Percentiles rank a stretch among this genome's conserved stretches.
Evolutionary conservation across 1,140 invertebrate species (phyloP).

Genomic region (Drosophila orena): DNA sequence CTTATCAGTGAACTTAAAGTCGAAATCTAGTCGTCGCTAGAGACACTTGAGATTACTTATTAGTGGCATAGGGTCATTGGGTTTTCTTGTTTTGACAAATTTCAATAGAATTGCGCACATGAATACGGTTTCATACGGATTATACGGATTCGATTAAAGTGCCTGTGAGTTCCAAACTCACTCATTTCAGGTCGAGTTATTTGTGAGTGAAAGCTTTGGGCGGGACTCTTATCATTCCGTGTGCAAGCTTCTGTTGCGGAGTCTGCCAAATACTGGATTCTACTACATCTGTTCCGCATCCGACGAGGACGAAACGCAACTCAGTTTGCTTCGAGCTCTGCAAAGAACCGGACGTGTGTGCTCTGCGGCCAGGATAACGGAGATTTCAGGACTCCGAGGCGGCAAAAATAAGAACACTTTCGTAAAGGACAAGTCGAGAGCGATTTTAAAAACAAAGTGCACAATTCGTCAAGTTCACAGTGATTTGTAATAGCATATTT

Average conservation of each 20-base stretch:
- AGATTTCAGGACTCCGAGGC: conserved; percentile 27
- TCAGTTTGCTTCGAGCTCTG: conserved; percentile 70
- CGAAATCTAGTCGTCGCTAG: too few species aligned
- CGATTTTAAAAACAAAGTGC: conserved; percentile 4
- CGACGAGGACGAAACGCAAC: conserved; percentile 25
- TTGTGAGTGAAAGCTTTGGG: conserved; percentile 23
- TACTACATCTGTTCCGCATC: conserved; percentile 42
- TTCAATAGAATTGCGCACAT: conserved; percentile 29
- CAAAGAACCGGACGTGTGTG: conserved; percentile 68
- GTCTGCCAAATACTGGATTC: conserved; percentile 23
- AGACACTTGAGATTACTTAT: not conserved
- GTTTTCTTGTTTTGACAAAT: conserved; percentile 34
- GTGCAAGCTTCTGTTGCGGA: conserved; percentile 46
- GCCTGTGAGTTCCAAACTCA: not conserved
- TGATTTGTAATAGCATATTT: not conserved
- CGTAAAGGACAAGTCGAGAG: conserved; percentile 1
- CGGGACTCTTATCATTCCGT: conserved; percentile 58
- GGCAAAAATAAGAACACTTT: conserved; percentile 33
- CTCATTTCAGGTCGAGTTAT: not conserved
- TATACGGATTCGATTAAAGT: not conserved
- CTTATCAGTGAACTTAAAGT: not conserved
- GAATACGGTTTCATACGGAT: not conserved
- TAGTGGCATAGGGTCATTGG: conserved; percentile 7
- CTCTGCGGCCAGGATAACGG: conserved; percentile 13
- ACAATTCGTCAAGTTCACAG: not conserved